Conservation (phyloP, 2,797 vertebrate genomes). For the Chaenodraco wilsoni region DNA sequence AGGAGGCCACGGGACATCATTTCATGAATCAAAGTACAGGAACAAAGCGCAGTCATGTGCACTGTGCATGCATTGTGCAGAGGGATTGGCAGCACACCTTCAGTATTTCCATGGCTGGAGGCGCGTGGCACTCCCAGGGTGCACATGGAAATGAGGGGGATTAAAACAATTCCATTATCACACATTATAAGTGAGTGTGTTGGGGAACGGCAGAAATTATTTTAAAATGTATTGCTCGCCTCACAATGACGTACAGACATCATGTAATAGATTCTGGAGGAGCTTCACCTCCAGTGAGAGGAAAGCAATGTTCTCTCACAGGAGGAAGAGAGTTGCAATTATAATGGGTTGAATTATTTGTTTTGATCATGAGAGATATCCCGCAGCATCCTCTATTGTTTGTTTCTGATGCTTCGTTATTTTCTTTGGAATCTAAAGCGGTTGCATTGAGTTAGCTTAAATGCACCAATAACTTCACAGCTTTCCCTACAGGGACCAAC, state of each 20-base stretch:
- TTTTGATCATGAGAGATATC: background rate
- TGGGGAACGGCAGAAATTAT: conserved; percentile 45
- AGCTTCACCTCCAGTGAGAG: conserved; percentile 23
- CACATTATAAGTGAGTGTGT: conserved; percentile 59
- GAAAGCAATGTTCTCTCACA: conserved; percentile 34
- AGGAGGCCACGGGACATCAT: conserved; percentile 20
- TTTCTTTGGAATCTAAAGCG: conserved; percentile 1
- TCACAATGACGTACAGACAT: conserved; percentile 21
- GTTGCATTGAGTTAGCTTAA: conserved; percentile 3
- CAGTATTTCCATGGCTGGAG: conserved; percentile 54
- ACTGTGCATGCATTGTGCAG: conserved; percentile 20
- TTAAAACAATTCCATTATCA: conserved; percentile 68
- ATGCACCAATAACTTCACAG: conserved; percentile 1
- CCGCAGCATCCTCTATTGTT: background rate
- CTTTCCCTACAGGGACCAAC: conserved; percentile 1
- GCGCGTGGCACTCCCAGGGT: conserved; percentile 9
- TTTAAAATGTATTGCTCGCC: conserved; percentile 51
- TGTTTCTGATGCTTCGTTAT: background rate
- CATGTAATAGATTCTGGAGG: conserved; percentile 33
- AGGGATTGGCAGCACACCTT: conserved; percentile 44
- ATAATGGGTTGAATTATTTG: background rate
- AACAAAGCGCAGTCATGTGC: conserved; percentile 32
- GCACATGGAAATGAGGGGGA: conserved; percentile 52
- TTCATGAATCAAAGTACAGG: conserved; percentile 39
- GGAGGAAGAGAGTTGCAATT: conserved; percentile 10